These are phyloP conservation scores for Lepidurus packardi DNA, from an alignment of 1,140 invertebrate species.

Conservation along the genomic window DNA sequence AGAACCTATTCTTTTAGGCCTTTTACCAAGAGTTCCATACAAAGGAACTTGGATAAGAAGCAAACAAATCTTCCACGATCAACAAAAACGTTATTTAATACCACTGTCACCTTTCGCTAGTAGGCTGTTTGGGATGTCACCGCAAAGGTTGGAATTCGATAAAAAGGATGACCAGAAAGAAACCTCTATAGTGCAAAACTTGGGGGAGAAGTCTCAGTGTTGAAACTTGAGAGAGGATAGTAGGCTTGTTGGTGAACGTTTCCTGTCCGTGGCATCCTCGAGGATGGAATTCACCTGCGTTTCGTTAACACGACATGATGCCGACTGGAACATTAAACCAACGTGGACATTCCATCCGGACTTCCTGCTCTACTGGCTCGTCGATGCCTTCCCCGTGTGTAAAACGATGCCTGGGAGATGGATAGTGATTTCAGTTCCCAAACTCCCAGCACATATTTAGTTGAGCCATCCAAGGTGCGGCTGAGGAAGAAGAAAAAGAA, in stretches of 20 bases:
- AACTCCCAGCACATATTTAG: background rate
- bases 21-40: too few relatives aligned
- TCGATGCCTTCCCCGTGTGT: background rate
- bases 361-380: background rate
- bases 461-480: background rate
- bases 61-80: too few relatives aligned
- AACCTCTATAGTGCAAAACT: background rate
- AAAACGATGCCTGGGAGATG: slow-evolving; percentile 15
- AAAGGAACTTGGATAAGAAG: too few relatives aligned
- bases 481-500: background rate
- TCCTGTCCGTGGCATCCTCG: slow-evolving; percentile 1
- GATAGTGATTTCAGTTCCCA: background rate
- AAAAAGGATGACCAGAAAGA: background rate
- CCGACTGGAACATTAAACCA: slow-evolving; percentile 18
- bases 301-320: slow-evolving; percentile 5
- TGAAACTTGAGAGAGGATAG: background rate
- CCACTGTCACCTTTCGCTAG: too few relatives aligned
- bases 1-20: too few relatives aligned
- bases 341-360: slow-evolving; percentile 20
- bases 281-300: slow-evolving; percentile 18
- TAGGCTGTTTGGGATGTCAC: too few relatives aligned
- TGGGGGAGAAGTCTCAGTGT: background rate
- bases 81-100: too few relatives aligned
- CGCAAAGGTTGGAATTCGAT: background rate
- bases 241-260: slow-evolving; percentile 12